Evolutionary conservation across 2,888 invertebrate species (phyloP).

Genomic region (Pinctada fucata): DNA sequence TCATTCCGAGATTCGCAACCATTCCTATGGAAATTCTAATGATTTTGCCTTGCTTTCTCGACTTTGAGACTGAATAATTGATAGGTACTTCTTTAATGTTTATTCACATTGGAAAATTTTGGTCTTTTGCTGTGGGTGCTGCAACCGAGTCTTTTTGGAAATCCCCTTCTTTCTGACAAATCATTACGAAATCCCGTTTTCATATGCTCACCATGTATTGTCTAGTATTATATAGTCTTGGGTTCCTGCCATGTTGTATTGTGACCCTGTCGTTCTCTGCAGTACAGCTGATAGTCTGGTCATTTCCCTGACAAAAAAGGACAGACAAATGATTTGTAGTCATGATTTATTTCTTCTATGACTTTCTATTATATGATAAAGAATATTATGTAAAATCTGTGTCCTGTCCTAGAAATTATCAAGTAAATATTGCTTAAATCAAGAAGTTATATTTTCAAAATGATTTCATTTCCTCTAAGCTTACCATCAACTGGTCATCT

Average conservation of each 20-base stretch:
- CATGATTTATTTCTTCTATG: no score
- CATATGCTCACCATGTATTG: conserved; percentile 41
- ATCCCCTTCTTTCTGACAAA: no score
- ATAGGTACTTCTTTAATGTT: no score
- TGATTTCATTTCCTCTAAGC: neutral
- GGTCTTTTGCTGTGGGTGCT: no score
- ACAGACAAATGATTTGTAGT: no score
- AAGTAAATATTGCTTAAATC: neutral
- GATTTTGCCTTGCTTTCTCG: no score
- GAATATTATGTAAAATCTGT: neutral
- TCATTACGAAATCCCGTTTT: no score
- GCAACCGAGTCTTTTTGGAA: no score
- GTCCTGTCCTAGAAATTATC: neutral
- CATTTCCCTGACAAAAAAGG: conserved; percentile 41
- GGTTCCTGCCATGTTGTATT: conserved; percentile 55
- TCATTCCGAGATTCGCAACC: no score
- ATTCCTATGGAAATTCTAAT: no score
- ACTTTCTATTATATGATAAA: neutral
- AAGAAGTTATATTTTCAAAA: neutral
- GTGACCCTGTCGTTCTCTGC: conserved; percentile 40
- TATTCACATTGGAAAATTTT: no score
- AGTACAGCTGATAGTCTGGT: conserved; percentile 51
- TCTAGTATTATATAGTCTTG: conserved; percentile 42
- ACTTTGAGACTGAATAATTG: no score
- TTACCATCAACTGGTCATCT: conserved; percentile 29